Conservation (phyloP, 2,888 invertebrate species). For the Seira sanloemensis region DNA sequence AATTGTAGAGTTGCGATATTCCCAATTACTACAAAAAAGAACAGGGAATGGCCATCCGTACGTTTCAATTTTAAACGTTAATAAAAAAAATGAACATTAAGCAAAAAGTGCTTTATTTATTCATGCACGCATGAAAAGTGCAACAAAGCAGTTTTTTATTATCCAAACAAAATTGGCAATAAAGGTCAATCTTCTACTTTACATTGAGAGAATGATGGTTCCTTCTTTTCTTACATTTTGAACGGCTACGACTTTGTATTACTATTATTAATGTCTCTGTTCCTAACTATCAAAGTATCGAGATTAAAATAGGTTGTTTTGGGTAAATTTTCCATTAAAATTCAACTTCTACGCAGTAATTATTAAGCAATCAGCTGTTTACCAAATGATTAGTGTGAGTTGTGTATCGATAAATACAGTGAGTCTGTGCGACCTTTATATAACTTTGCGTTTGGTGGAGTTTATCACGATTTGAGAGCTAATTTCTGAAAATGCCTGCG, state of each 20-base stretch:
- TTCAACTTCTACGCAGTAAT: constrained; percentile 24
- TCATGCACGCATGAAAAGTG: too few species aligned
- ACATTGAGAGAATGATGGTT: background rate
- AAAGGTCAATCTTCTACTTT: too few species aligned
- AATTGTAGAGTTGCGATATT: background rate
- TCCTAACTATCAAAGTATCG: background rate
- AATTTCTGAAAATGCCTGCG: constrained; percentile 39
- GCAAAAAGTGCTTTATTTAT: too few species aligned
- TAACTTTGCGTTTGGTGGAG: too few species aligned
- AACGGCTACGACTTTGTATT: background rate
- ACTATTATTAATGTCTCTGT: background rate
- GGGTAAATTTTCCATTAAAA: constrained; percentile 21
- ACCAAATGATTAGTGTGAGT: background rate
- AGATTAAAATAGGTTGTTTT: background rate
- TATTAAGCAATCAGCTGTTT: constrained; percentile 47
- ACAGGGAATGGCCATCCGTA: too few species aligned
- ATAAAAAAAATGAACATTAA: too few species aligned
- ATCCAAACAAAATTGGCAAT: too few species aligned
- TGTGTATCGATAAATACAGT: too few species aligned
- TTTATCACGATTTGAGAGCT: too few species aligned
- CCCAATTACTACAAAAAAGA: background rate
- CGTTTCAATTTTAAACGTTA: background rate
- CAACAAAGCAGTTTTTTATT: too few species aligned
- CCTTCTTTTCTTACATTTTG: too few species aligned
- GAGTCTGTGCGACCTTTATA: too few species aligned